These are phyloP conservation scores for Lycorma delicatula DNA, from an alignment of 1,140 invertebrate species.

Conservation along the genomic window DNA sequence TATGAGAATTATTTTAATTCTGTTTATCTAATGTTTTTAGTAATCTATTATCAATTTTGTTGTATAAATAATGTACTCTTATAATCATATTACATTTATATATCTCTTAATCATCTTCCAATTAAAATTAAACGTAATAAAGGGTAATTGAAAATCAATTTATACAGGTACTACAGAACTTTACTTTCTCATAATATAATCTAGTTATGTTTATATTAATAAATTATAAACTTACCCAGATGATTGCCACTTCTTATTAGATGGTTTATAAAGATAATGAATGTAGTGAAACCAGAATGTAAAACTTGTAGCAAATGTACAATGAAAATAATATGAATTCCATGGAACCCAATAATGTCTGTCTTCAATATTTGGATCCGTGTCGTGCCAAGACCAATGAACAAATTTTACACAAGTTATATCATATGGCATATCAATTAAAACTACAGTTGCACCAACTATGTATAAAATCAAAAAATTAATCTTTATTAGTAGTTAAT, in stretches of 20 bases:
- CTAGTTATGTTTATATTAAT: too few species aligned
- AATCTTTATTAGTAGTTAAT: background rate
- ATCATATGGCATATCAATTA: constrained; percentile 73
- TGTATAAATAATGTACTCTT: too few species aligned
- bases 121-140: too few species aligned
- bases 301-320: constrained; percentile 62
- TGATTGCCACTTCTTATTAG: constrained; percentile 10
- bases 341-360: constrained; percentile 68
- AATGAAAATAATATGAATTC: constrained; percentile 77
- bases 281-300: constrained; percentile 52
- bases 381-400: constrained; percentile 82
- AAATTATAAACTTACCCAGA: constrained; percentile 3
- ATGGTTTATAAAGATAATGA: background rate
- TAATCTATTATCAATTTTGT: too few species aligned
- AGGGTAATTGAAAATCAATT: too few species aligned
- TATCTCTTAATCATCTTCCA: too few species aligned
- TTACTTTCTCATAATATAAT: too few species aligned
- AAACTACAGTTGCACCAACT: constrained; percentile 61
- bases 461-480: constrained; percentile 13
- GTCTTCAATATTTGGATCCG: constrained; percentile 70
- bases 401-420: constrained; percentile 69
- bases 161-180: too few species aligned
- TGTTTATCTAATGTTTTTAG: too few species aligned
- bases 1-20: too few species aligned
- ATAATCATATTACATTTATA: too few species aligned